Conservation (phyloP, 2,888 invertebrate genomes). For the Cephus spinipes region DNA sequence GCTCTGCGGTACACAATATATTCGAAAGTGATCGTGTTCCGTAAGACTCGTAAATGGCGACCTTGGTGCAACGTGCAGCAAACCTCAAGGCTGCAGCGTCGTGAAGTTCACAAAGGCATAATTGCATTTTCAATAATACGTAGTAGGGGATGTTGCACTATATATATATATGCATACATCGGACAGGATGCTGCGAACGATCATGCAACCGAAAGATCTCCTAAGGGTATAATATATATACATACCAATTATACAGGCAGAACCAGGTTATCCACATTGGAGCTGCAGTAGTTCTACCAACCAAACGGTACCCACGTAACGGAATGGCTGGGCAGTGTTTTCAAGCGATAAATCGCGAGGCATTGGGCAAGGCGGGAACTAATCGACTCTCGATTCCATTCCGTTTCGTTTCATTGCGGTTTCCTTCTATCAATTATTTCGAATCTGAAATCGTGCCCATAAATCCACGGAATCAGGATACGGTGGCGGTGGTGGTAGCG, state of each 20-base stretch:
- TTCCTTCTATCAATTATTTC: slow-evolving; percentile 53
- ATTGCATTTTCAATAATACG: background rate
- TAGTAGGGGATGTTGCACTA: background rate
- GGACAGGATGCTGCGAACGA: background rate
- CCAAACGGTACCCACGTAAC: background rate
- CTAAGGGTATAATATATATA: background rate
- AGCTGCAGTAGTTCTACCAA: background rate
- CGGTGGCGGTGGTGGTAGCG: slow-evolving; percentile 32
- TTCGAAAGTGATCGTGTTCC: slow-evolving; percentile 51
- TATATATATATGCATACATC: background rate
- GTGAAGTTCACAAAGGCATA: background rate
- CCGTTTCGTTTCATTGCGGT: slow-evolving; percentile 27
- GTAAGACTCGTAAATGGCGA: slow-evolving; percentile 45
- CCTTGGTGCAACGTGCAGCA: slow-evolving; percentile 48
- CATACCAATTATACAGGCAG: background rate
- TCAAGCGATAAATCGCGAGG: slow-evolving; percentile 39
- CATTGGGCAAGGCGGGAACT: slow-evolving; percentile 34
- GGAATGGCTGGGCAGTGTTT: slow-evolving; percentile 30
- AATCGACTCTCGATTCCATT: slow-evolving; percentile 30
- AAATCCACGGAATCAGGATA: slow-evolving; percentile 42
- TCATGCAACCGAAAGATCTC: background rate
- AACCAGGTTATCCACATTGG: background rate
- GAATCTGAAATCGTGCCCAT: slow-evolving; percentile 41
- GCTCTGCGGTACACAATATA: slow-evolving; percentile 1
- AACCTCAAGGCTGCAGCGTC: slow-evolving; percentile 48